Evolutionary conservation across 2,113 vertebrate genomes (phyloP).

Genomic region (Lepus europaeus): DNA sequence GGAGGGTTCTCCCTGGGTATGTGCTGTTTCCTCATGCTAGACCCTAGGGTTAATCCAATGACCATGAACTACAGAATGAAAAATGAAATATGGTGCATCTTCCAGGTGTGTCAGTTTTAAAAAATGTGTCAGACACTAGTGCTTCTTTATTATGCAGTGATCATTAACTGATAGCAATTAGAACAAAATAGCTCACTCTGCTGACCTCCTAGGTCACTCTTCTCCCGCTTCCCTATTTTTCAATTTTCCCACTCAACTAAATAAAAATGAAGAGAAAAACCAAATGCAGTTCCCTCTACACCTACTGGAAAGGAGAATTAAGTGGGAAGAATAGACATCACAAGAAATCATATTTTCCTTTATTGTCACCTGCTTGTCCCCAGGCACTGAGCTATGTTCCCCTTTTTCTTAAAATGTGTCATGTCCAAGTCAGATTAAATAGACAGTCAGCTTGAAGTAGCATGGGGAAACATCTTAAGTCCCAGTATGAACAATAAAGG

Average conservation of each 20-base stretch:
- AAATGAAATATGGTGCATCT: neutral
- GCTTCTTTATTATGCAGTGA: no score
- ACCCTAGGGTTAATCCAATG: neutral
- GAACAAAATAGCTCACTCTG: neutral
- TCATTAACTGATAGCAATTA: neutral
- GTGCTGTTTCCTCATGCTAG: neutral
- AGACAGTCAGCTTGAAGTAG: neutral
- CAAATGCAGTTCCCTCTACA: neutral
- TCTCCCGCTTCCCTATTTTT: neutral
- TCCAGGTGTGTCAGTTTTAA: neutral
- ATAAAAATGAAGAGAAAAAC: neutral
- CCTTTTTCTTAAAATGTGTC: neutral
- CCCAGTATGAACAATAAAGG: neutral
- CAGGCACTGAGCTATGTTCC: neutral
- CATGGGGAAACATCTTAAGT: neutral
- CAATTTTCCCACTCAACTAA: neutral
- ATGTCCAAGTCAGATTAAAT: neutral
- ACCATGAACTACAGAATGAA: rapidly evolving
- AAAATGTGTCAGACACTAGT: no score
- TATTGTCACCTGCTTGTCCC: neutral
- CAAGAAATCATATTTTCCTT: neutral
- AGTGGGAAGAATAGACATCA: neutral
- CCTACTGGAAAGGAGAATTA: neutral
- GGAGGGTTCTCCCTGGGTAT: neutral
- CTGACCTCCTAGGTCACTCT: neutral